Evolutionary conservation across 1,140 invertebrate genomes (phyloP).

Genomic region (Monomorium pharaonis): DNA sequence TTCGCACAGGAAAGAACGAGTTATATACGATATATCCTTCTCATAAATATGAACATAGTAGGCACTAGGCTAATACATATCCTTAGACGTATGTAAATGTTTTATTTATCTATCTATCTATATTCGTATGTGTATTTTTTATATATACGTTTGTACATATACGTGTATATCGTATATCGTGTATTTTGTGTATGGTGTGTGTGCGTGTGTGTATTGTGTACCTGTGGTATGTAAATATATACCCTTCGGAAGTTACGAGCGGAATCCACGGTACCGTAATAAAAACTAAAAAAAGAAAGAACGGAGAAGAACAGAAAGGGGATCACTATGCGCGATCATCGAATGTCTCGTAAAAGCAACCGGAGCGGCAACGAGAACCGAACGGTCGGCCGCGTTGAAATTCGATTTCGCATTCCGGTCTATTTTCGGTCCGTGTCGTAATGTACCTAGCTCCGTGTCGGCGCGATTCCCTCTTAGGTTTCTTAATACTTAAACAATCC

Average conservation of each 20-base stretch:
- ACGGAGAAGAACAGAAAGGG: background rate
- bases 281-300: background rate
- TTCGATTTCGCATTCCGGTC: constrained; percentile 56
- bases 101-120: constrained; percentile 54
- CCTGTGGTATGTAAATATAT: constrained; percentile 25
- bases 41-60: constrained; percentile 74
- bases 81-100: constrained; percentile 64
- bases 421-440: constrained; percentile 35
- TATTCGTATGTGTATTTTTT: constrained; percentile 52
- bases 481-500: constrained; percentile 6
- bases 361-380: constrained; percentile 1
- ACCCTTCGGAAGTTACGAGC: constrained; percentile 52
- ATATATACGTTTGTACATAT: constrained; percentile 58
- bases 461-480: background rate
- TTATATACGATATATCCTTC: constrained; percentile 58
- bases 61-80: constrained; percentile 74
- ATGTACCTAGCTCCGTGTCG: background rate
- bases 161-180: constrained; percentile 60
- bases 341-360: constrained; percentile 40
- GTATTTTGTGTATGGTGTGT: constrained; percentile 17
- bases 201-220: constrained; percentile 18
- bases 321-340: constrained; percentile 12
- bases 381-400: constrained; percentile 15
- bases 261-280: constrained; percentile 28
- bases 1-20: constrained; percentile 62